Base-by-base conservation (phyloP, 2,113 vertebrate species). In the Bostrychus sinensis region DNA sequence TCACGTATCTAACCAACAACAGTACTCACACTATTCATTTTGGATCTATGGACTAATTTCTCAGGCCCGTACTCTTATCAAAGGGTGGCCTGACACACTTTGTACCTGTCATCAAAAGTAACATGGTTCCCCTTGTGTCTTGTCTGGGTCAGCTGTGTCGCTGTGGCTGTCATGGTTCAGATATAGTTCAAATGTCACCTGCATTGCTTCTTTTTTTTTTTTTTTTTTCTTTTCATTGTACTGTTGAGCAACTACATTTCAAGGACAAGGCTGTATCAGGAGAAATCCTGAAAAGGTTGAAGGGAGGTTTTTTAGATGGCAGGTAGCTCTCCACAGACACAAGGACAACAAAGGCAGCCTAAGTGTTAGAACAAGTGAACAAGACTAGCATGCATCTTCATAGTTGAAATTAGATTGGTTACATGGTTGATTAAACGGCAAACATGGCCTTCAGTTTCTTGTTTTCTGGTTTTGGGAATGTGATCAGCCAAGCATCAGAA, bases 271-370 rank as follows among this genome's bases (percentile, higher is more conserved):
- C 63, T 34, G 45, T 61, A 60, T 53, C 63, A 48, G 56, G 62
- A 83, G 57, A 48, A 59, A 23, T 71, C 30, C 36, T 61, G 50
- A 23, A 14, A n/a, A 25, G 25, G 19, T 22, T 34, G 56, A 53
- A 64, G 37, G n/a, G n/a, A n/a, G n/a, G 66, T 42, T 42, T 66
- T 30, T 68, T 56, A 2, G 23, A 30, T 60, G 73, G 70, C 78
- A 80, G 73, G 60, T 66, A 72, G 56, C 68, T 75, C 54, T 84
- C 78, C 41, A 17, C 3, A 37, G 62, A 37, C 32, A 62, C 54
- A 57, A 34, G 72, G 32, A 17, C 50, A 32, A 59, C 64, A 2
- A 2, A 53, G 46, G 59, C 17, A 11, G 50, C 32, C 25, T 16
- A 39, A 62, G 50, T 61, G 43, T 72, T 63, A 32, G 14, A 62